Base-by-base conservation (phyloP, 64 coral and sea anemone genomes). In the Trachythela sp. region DNA sequence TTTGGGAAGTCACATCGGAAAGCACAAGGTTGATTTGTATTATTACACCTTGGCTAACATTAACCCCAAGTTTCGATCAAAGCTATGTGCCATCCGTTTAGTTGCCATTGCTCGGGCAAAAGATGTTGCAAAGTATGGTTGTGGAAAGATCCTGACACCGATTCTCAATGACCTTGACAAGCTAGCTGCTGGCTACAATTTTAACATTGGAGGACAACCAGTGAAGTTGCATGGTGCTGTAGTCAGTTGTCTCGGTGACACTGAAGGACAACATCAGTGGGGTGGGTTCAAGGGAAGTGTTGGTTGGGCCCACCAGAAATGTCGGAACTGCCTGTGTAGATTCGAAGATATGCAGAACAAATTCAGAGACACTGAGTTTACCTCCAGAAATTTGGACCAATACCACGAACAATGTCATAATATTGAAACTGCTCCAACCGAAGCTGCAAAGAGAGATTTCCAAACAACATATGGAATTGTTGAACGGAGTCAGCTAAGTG, bases 241-340 rank as follows among this genome's bases (percentile, higher is more conserved):
- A 37, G 27, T 93, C 30, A 84, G 84, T 51, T 71, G 54, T 86
- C 22, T 90, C 13, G 92, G 83, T 27, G 88, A 94, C 85, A 94
- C 88, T 80, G 88, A 84, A 35, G 92, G 84, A 24, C 76, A 84
- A 24, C 88, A 90, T 18, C 9, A 31, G 13, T 0, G 60, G 26
- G 92, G 68, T 56, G 92, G 85, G 14, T 88, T 90, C 18, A 94
- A 94, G 33, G 92, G 84, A 70, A 85, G 89, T 39, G 92, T 91
- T 70, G 86, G 89, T 2, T 85, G 89, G 30, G 92, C 92, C 56
- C 56, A 75, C 22, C 48, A 85, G 20, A 94, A 94, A 48, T 88
- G 76, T 48, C 36, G 89, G 6, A 67, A 90, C 48, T 94, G 92
- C 26, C 89, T 90, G 84, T 68, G 88, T 48, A 87, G 20, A 34